These are phyloP conservation scores for Scolanthus callimorphus DNA, from an alignment of 92 coral and sea anemone species.

Conservation along the genomic window DNA sequence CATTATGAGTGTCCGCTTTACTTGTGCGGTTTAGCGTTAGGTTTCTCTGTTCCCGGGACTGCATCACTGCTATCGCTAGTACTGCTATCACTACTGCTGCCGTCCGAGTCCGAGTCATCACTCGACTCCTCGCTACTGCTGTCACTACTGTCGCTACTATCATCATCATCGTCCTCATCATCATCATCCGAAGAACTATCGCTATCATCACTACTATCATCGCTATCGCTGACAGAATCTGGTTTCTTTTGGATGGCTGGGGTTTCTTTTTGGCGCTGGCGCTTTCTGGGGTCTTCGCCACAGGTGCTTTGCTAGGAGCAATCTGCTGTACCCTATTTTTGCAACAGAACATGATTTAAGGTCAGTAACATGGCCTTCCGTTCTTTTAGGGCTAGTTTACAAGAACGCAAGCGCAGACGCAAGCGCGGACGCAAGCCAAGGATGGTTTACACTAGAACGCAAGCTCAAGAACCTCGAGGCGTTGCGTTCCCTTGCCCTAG, in stretches of 20 bases:
- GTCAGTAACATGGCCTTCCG: no score
- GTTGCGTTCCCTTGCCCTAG: no score
- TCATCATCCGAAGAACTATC: slow-evolving; percentile 17
- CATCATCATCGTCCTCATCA: not conserved
- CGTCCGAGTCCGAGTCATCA: slow-evolving; percentile 1
- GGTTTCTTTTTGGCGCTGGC: slow-evolving; percentile 4
- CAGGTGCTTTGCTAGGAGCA: not conserved
- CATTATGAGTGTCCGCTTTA: no score
- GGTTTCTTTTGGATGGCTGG: slow-evolving; percentile 1
- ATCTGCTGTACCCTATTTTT: no score
- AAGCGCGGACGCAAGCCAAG: no score
- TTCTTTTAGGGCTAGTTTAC: no score
- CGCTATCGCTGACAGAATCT: slow-evolving; percentile 5
- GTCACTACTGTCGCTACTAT: slow-evolving; percentile 8
- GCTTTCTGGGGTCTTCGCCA: not conserved
- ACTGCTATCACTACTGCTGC: not conserved
- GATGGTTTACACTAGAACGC: no score
- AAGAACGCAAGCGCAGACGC: no score
- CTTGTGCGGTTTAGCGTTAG: no score
- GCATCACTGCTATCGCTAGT: not conserved
- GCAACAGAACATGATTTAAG: no score
- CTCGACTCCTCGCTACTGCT: slow-evolving; percentile 33
- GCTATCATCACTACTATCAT: slow-evolving; percentile 14
- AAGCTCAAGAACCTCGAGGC: no score
- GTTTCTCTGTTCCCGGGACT: slow-evolving; percentile 20